These are phyloP conservation scores for Herminia tarsipennalis DNA, from an alignment of 2,888 invertebrate species.

Conservation along the genomic window DNA sequence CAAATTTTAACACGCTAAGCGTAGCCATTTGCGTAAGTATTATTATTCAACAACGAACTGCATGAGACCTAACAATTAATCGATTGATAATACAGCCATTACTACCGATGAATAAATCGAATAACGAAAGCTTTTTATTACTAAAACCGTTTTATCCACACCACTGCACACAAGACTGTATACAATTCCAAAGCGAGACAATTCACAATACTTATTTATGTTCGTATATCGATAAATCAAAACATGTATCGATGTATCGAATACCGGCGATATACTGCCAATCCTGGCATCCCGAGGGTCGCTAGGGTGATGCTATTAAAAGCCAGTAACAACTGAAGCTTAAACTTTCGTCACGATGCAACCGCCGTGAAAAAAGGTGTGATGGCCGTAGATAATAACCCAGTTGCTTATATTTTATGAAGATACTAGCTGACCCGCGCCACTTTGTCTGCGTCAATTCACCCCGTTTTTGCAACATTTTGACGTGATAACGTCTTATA, in stretches of 20 bases:
- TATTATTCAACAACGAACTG: too few relatives aligned
- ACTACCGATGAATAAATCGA: too few relatives aligned
- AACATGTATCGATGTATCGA: slow-evolving; percentile 54
- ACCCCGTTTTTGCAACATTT: too few relatives aligned
- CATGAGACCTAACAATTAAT: too few relatives aligned
- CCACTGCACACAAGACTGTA: slow-evolving; percentile 23
- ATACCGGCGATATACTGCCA: slow-evolving; percentile 55
- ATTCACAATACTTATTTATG: slow-evolving; percentile 25
- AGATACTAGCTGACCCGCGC: too few relatives aligned
- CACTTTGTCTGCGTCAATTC: too few relatives aligned
- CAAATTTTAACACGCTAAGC: too few relatives aligned
- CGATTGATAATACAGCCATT: too few relatives aligned
- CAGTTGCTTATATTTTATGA: slow-evolving; percentile 51
- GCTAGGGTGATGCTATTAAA: slow-evolving; percentile 61
- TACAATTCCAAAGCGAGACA: slow-evolving; percentile 23
- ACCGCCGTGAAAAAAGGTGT: slow-evolving; percentile 66
- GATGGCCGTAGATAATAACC: slow-evolving; percentile 68
- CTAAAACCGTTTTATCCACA: too few relatives aligned
- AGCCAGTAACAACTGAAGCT: slow-evolving; percentile 63
- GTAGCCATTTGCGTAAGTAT: too few relatives aligned
- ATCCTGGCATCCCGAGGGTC: slow-evolving; percentile 44
- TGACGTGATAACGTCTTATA: too few relatives aligned
- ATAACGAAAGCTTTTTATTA: too few relatives aligned
- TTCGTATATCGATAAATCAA: slow-evolving; percentile 21
- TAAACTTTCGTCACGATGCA: slow-evolving; percentile 53